phyloP scores from a whole-genome alignment of 2,113 vertebrate genomes.

The Protobothrops mucrosquamatus region DNA sequence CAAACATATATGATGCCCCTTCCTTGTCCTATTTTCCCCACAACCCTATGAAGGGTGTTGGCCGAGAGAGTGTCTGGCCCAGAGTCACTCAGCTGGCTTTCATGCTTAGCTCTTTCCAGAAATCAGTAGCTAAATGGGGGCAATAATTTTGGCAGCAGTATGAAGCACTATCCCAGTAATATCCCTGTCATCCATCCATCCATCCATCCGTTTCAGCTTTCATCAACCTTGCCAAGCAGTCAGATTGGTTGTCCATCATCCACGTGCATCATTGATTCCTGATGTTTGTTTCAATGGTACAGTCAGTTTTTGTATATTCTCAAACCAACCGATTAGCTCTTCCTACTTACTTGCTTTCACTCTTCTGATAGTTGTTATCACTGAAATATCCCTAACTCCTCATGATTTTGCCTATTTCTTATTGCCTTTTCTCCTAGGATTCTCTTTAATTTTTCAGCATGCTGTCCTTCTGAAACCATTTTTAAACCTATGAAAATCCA shows the following conservation, averaged over 20 bases:
- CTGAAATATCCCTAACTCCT: background rate
- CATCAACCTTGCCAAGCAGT: background rate
- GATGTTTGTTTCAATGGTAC: background rate
- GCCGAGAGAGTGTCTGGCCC: too few relatives aligned
- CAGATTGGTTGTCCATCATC: background rate
- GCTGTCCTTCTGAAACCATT: background rate
- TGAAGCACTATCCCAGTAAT: background rate
- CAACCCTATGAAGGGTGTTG: background rate
- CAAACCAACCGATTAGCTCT: background rate
- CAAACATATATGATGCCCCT: too few relatives aligned
- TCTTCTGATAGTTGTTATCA: background rate
- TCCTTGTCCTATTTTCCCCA: too few relatives aligned
- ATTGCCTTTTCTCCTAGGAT: background rate
- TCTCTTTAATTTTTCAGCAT: background rate
- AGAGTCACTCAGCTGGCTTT: background rate
- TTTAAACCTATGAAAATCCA: background rate
- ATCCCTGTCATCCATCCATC: background rate
- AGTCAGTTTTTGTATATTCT: background rate
- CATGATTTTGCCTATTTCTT: background rate
- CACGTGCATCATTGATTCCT: background rate
- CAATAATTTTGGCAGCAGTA: background rate
- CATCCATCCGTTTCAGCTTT: background rate
- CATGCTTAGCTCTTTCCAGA: background rate
- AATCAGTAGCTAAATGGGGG: background rate
- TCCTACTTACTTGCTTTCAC: background rate